Conservation (phyloP, 2,888 invertebrate species). For the Drosophila neonasuta region DNA sequence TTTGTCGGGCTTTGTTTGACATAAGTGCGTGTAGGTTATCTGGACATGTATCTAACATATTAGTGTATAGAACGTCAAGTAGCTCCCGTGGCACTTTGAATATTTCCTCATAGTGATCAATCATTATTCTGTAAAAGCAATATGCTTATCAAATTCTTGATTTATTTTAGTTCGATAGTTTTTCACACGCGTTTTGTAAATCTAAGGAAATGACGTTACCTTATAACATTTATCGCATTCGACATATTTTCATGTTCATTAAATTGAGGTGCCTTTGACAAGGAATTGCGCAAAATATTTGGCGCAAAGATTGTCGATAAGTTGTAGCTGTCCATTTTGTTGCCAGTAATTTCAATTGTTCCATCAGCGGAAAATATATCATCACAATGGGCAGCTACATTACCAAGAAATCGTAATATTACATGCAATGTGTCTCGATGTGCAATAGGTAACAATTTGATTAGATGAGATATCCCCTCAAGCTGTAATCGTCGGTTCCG, state of each 20-base stretch:
- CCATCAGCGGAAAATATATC: conserved; percentile 71
- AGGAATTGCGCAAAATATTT: conserved; percentile 89
- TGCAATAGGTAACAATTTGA: conserved; percentile 92
- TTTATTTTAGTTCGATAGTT: background rate
- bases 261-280: conserved; percentile 45
- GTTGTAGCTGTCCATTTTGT: conserved; percentile 97
- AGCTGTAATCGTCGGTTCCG: conserved; percentile 91
- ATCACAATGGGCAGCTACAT: conserved; percentile 80
- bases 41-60: conserved; percentile 92
- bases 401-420: conserved; percentile 90
- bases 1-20: conserved; percentile 46
- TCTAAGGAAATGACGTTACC: conserved; percentile 76
- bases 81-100: conserved; percentile 91
- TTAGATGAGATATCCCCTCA: conserved; percentile 91
- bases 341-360: conserved; percentile 84
- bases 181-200: background rate
- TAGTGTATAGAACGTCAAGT: conserved; percentile 92
- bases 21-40: conserved; percentile 88
- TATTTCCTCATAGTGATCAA: conserved; percentile 88
- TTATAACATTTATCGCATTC: conserved; percentile 95
- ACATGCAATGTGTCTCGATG: conserved; percentile 93
- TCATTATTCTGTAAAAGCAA: conserved; percentile 83
- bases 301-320: conserved; percentile 97
- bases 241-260: conserved; percentile 84
- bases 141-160: background rate